Evolutionary conservation across 2,797 vertebrate genomes (phyloP).

Genomic region (Thaleichthys pacificus): DNA sequence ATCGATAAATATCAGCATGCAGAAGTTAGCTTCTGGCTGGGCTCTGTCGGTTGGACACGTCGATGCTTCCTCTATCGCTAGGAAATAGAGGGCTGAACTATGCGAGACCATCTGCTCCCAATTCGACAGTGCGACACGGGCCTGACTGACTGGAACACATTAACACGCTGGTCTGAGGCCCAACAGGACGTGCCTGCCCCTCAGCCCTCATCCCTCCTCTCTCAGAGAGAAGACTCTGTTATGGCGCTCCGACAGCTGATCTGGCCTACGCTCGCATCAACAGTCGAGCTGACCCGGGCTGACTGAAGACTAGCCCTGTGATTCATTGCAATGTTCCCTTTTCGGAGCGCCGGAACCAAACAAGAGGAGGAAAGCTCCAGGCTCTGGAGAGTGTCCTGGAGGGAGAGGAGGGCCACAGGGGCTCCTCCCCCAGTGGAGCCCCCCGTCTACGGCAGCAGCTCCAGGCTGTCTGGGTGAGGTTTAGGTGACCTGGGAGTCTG

Average conservation of each 20-base stretch:
- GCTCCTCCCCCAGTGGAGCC: neutral
- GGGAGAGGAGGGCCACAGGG: too few species aligned
- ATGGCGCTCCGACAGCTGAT: slow-evolving; percentile 7
- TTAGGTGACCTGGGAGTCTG: too few species aligned
- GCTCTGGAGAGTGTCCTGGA: too few species aligned
- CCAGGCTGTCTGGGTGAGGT: too few species aligned
- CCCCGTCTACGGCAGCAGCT: too few species aligned
- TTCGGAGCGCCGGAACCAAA: neutral
- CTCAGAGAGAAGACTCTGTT: slow-evolving; percentile 19
- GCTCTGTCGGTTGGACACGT: slow-evolving; percentile 28
- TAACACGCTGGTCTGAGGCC: slow-evolving; percentile 40
- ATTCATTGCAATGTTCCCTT: neutral
- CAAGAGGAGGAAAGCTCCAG: neutral
- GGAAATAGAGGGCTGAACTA: slow-evolving; percentile 46
- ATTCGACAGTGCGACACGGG: slow-evolving; percentile 42
- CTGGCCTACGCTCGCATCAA: slow-evolving; percentile 22
- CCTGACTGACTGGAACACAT: slow-evolving; percentile 47
- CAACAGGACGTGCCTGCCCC: slow-evolving; percentile 30
- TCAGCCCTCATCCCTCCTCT: neutral
- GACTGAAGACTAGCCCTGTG: neutral
- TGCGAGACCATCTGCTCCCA: slow-evolving; percentile 58
- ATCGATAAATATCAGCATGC: neutral
- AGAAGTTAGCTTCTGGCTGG: slow-evolving; percentile 22
- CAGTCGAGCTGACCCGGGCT: neutral
- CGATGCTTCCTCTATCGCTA: slow-evolving; percentile 41